Conservation (phyloP, 2,113 vertebrate species). For the Heteronetta atricapilla region DNA sequence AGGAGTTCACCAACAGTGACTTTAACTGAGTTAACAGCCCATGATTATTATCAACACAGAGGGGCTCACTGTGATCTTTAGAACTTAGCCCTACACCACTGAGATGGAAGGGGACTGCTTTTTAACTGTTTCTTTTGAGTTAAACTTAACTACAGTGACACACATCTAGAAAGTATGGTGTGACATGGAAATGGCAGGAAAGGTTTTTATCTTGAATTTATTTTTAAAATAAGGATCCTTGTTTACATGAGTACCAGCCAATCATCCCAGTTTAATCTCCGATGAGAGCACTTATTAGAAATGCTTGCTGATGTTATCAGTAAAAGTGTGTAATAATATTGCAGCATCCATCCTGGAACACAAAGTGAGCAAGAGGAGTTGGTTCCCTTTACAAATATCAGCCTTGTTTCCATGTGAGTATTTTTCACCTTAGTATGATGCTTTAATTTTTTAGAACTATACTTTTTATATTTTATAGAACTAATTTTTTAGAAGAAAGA, state of each 20-base stretch:
- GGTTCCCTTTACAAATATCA: not conserved
- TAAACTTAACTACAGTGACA: not conserved
- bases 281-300: not conserved
- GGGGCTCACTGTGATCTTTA: not conserved
- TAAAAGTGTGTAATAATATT: not conserved
- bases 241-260: not conserved
- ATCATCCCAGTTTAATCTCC: not conserved
- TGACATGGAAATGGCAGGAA: not conserved
- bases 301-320: not conserved
- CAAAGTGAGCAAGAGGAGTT: not conserved
- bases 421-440: not conserved
- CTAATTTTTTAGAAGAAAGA: not conserved
- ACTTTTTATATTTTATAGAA: too few species aligned
- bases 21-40: not conserved
- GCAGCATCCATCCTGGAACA: not conserved
- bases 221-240: not conserved
- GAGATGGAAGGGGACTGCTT: not conserved
- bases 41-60: fast-evolving
- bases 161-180: not conserved
- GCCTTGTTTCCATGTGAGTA: not conserved
- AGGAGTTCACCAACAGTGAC: not conserved
- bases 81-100: not conserved
- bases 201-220: not conserved
- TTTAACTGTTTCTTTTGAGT: not conserved
- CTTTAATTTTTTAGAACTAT: not conserved